A percentile compares a stretch with the other conserved stretches of the same genome.
phyloP scores from a whole-genome alignment of 2,113 vertebrate genomes.

The Cyprinodon brontotheroides region DNA sequence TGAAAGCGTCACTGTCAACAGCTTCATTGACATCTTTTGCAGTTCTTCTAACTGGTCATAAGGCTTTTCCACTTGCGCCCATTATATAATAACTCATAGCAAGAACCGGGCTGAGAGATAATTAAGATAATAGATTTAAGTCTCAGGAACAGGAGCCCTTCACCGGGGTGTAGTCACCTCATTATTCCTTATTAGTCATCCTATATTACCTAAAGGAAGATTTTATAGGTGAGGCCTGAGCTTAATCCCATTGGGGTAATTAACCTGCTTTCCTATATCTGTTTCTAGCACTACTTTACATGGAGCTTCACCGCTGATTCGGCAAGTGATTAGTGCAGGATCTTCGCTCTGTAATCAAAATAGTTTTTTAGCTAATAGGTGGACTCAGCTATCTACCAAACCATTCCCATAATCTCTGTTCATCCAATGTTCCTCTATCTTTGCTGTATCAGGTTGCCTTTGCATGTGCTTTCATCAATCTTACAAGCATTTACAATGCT shows the following conservation, averaged over 20 bases:
- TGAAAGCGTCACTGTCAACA: conserved; percentile 2
- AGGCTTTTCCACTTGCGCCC: conserved; percentile 23
- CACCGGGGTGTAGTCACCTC: conserved; percentile 73
- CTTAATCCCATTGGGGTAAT: conserved; percentile 72
- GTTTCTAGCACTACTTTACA: conserved; percentile 56
- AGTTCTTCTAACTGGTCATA: conserved; percentile 30
- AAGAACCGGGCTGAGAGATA: conserved; percentile 64
- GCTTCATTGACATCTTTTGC: conserved; percentile 19
- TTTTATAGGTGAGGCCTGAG: conserved; percentile 77
- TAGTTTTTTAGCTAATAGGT: conserved; percentile 65
- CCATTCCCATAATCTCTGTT: conserved; percentile 58
- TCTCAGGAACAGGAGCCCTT: conserved; percentile 61
- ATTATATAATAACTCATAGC: conserved; percentile 46
- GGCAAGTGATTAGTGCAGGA: conserved; percentile 33
- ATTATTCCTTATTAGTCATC: conserved; percentile 80
- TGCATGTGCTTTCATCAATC: conserved; percentile 54
- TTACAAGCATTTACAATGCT: conserved; percentile 14
- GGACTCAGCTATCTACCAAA: conserved; percentile 42
- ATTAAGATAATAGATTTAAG: conserved; percentile 71
- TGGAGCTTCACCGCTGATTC: conserved; percentile 30
- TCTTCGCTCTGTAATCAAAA: conserved; percentile 52
- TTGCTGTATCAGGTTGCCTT: conserved; percentile 48
- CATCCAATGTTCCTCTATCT: conserved; percentile 39
- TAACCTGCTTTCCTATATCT: conserved; percentile 66
- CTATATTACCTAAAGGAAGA: conserved; percentile 69